Conservation (phyloP, 2,888 invertebrate species). For the Chironomus riparius region DNA sequence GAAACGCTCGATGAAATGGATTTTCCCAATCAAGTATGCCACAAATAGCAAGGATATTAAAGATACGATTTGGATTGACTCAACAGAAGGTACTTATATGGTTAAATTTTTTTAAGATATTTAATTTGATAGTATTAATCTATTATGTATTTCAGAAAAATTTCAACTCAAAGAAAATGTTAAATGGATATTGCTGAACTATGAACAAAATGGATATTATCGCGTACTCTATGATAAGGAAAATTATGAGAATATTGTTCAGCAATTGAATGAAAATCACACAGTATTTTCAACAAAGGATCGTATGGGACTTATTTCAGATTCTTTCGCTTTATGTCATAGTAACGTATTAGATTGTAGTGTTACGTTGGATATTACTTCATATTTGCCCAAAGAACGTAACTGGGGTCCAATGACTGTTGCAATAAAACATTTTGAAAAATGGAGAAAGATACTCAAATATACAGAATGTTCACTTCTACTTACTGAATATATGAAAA, state of each 20-base stretch:
- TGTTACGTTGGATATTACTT: constrained; percentile 41
- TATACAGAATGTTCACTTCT: constrained; percentile 43
- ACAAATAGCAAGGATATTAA: constrained; percentile 38
- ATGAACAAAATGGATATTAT: constrained; percentile 41
- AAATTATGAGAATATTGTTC: constrained; percentile 40
- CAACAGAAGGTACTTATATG: constrained; percentile 36
- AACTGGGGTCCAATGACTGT: constrained; percentile 41
- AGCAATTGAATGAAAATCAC: constrained; percentile 37
- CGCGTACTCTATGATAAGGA: constrained; percentile 41
- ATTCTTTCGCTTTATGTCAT: constrained; percentile 42
- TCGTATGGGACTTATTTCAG: constrained; percentile 42
- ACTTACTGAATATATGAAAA: constrained; percentile 42
- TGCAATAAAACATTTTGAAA: constrained; percentile 39
- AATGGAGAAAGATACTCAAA: constrained; percentile 43
- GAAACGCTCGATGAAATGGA: constrained; percentile 37
- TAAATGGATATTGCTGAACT: constrained; percentile 43
- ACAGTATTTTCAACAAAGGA: constrained; percentile 39
- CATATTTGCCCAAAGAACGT: constrained; percentile 40
- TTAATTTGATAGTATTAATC: neutral
- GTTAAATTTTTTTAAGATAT: neutral
- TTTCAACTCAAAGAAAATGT: constrained; percentile 35
- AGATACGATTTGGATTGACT: constrained; percentile 41
- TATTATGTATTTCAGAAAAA: neutral
- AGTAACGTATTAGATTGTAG: constrained; percentile 42
- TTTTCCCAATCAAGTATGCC: constrained; percentile 40